Evolutionary conservation across 2,797 vertebrate species (phyloP).

Genomic region (Valencia hispanica): DNA sequence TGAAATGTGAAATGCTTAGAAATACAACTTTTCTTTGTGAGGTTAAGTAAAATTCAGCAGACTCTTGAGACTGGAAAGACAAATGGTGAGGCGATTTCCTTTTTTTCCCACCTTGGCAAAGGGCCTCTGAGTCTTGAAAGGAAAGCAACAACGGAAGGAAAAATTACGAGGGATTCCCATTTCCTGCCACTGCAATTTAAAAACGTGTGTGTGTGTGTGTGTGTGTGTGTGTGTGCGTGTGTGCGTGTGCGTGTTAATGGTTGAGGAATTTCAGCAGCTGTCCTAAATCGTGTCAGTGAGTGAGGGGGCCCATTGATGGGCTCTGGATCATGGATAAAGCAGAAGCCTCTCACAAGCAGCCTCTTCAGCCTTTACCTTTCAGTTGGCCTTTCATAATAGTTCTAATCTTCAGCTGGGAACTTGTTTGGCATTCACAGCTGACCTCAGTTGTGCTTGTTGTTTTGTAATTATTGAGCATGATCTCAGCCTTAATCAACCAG

Average conservation of each 20-base stretch:
- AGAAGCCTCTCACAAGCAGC: constrained; percentile 25
- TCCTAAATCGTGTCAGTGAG: constrained; percentile 69
- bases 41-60: constrained; percentile 24
- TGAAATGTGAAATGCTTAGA: neutral
- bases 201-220: constrained; percentile 60
- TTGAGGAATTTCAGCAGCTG: constrained; percentile 82
- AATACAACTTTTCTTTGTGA: neutral
- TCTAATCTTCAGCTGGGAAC: neutral
- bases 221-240: constrained; percentile 52
- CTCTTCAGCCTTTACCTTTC: constrained; percentile 9
- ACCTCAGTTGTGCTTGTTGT: neutral
- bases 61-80: constrained; percentile 44
- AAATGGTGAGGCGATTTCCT: constrained; percentile 73
- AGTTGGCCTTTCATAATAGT: constrained; percentile 10
- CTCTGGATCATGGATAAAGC: constrained; percentile 46
- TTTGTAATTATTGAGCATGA: constrained; percentile 16
- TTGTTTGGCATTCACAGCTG: neutral
- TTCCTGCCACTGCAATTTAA: constrained; percentile 72
- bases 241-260: constrained; percentile 57
- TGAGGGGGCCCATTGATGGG: constrained; percentile 71
- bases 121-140: constrained; percentile 72
- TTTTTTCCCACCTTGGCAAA: constrained; percentile 62
- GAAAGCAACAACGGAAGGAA: constrained; percentile 77
- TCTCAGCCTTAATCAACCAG: constrained; percentile 6
- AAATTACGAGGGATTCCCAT: constrained; percentile 80